Evolutionary conservation across 2,113 vertebrate species (phyloP), one percentile per base, ranked within the genome.

Genomic region (Rhynchomys soricoides): DNA sequence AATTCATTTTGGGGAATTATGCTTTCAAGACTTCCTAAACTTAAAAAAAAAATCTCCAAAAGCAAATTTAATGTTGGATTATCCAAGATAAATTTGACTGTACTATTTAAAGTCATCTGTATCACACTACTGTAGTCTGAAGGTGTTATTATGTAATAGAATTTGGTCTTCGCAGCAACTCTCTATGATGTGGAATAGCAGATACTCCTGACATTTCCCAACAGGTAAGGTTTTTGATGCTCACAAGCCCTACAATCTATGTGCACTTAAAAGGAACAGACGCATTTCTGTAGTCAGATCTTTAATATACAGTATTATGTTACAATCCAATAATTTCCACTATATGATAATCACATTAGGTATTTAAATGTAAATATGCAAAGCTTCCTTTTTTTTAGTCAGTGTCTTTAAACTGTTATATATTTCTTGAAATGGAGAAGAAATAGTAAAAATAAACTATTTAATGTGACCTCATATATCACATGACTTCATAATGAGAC

Each of bases 21-120:
- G 40, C 62, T 95, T 86, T 66, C 52, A 92, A 90, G 55, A 4
- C 9, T 94, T 96, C 45, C 73, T 97, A 95, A 95, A 95, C 95
- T 68, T 95, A 88, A 93, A 93, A 62, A 13, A 90, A 62, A 17
- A 83, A 74, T 92, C 66, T 74, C 15, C 50, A 91, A 96, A 97
- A 87, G 86, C 81, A 96, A 94, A 96, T 45, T 96, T 89, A 92
- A 21, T 82, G 74, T 78, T 74, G 78, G 92, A 68, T 17, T 64
- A 22, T 89, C 12, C 73, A 77, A 89, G 19, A 77, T 22, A 92
- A 81, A 31, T 92, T 93, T 91, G 31, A 86, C 34, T 81, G 66
- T 74, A 24, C 40, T 91, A 74, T 68, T 91, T 89, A 62, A 91
- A 93, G 93, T 75, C 48, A 66, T 13, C 48, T 52, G 22, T 55